These are phyloP conservation scores for Crambe crambe DNA, from an alignment of 37 sponge, comb jelly and placozoan species.

Conservation along the genomic window DNA sequence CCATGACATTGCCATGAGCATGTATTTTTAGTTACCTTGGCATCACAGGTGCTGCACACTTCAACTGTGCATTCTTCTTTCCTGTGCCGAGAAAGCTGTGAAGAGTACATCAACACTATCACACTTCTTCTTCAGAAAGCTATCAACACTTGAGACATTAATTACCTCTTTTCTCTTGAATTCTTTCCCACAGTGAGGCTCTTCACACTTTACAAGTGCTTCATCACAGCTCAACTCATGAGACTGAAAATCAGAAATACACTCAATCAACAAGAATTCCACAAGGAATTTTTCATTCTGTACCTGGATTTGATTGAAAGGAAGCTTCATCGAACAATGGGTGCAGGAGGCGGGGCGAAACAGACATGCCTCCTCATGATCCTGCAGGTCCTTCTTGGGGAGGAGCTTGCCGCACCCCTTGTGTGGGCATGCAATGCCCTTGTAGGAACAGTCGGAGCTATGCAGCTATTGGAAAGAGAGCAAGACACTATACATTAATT, in stretches of 20 bases:
- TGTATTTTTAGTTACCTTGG: conserved; percentile 47
- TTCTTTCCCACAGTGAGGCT: neutral
- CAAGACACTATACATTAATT: neutral
- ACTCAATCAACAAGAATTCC: neutral
- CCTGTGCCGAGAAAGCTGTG: conserved; percentile 28
- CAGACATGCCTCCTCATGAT: conserved; percentile 36
- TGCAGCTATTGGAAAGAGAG: conserved; percentile 7
- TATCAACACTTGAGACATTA: no score
- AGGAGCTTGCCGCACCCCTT: conserved; percentile 40
- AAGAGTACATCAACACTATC: neutral
- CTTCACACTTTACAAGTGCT: neutral
- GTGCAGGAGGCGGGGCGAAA: conserved; percentile 13
- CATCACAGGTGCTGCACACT: conserved; percentile 25
- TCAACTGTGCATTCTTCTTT: neutral
- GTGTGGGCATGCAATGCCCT: conserved; percentile 31
- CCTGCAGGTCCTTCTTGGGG: neutral
- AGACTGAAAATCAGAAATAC: neutral
- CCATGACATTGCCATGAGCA: no score
- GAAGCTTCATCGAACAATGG: conserved; percentile 25
- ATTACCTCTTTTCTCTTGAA: neutral
- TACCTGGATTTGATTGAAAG: neutral
- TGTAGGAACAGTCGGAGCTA: conserved; percentile 37
- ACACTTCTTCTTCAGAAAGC: neutral
- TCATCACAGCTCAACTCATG: neutral
- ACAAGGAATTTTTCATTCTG: neutral